Evolutionary conservation across 1,140 invertebrate species (phyloP).

Genomic region (Catajapyx aquilonaris): DNA sequence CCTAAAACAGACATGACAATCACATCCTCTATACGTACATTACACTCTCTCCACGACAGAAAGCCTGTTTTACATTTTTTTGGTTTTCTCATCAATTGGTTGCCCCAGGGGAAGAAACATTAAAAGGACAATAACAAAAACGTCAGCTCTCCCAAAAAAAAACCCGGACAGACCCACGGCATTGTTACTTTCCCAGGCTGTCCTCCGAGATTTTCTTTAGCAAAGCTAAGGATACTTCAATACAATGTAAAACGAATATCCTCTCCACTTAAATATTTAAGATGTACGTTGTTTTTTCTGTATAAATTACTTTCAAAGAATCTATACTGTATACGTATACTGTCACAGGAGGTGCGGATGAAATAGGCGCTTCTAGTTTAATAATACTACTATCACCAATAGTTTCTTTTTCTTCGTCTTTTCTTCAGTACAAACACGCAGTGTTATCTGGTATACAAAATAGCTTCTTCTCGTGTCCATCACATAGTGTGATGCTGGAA

Average conservation of each 20-base stretch:
- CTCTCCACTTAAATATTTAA: not conserved
- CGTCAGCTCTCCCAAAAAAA: not conserved
- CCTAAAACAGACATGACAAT: constrained; percentile 1
- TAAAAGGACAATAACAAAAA: not conserved
- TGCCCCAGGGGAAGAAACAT: not conserved
- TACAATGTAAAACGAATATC: not conserved
- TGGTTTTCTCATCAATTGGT: not conserved
- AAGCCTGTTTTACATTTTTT: not conserved
- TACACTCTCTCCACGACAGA: not conserved
- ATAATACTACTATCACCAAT: constrained; percentile 1
- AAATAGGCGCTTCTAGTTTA: not conserved
- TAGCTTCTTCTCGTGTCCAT: not conserved
- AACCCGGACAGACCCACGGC: too few relatives aligned
- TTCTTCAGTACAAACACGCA: not conserved
- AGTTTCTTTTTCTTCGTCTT: not conserved
- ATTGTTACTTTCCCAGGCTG: too few relatives aligned
- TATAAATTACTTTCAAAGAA: not conserved
- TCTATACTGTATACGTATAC: not conserved
- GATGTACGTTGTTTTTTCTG: not conserved
- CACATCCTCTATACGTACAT: not conserved
- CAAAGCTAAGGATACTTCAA: not conserved
- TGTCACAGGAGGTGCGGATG: not conserved
- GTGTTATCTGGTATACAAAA: not conserved
- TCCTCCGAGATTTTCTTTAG: too few relatives aligned
- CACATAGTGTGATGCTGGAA: not conserved